Percentiles rank a stretch among this genome's conserved stretches.
phyloP scores from a whole-genome alignment of 2,797 vertebrate species.

The Cottoperca gobio region DNA sequence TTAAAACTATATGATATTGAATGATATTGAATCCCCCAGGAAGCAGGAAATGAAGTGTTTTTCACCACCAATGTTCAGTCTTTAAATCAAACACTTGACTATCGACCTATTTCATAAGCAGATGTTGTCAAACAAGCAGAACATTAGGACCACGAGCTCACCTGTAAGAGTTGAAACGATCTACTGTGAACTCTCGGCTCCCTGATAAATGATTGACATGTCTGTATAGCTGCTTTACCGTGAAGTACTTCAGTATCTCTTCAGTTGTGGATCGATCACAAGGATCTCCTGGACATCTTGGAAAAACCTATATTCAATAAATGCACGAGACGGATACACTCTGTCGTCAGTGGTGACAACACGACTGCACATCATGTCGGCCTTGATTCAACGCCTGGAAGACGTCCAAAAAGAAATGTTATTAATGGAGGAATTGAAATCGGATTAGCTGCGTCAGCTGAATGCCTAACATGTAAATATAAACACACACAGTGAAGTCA shows the following conservation, averaged over 20 bases:
- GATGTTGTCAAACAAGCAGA: background rate
- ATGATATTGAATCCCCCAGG: no score
- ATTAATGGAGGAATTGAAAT: slow-evolving; percentile 16
- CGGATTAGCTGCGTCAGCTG: slow-evolving; percentile 2
- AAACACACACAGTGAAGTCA: no score
- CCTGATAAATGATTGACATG: background rate
- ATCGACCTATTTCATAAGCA: background rate
- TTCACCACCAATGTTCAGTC: no score
- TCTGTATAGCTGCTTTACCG: no score
- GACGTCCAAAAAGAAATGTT: slow-evolving; percentile 3
- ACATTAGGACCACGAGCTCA: background rate
- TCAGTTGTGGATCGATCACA: no score
- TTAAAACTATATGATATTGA: no score
- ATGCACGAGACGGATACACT: background rate
- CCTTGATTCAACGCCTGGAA: background rate
- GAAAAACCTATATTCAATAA: background rate
- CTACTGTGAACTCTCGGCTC: no score
- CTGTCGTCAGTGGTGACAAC: background rate
- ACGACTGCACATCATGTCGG: slow-evolving; percentile 13
- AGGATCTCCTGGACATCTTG: no score
- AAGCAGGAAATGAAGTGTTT: no score
- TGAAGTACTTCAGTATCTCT: no score
- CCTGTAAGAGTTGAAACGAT: no score
- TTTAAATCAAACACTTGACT: background rate
- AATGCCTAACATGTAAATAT: slow-evolving; percentile 12